Conservation (phyloP, 2,888 invertebrate species). For the Agrypnus murinus region DNA sequence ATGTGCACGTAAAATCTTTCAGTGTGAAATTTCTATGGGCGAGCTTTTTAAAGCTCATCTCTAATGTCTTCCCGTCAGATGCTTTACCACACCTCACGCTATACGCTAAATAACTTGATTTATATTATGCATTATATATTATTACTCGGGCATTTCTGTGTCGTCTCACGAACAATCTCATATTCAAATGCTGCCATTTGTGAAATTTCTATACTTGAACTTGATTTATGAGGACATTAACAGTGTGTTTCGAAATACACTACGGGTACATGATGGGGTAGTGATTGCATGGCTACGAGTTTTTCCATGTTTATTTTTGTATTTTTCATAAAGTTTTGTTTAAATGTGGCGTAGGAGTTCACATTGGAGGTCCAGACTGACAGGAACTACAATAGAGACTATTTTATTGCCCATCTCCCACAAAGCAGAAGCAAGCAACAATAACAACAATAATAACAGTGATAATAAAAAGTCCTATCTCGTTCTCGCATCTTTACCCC, state of each 20-base stretch:
- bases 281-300: constrained; percentile 19
- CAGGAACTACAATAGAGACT: constrained; percentile 62
- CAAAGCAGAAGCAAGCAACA: constrained; percentile 64
- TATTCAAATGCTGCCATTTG: constrained; percentile 62
- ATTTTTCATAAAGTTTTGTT: constrained; percentile 21
- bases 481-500: constrained; percentile 7
- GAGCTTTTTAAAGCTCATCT: constrained; percentile 18
- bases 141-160: constrained; percentile 60
- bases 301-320: neutral
- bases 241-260: constrained; percentile 15
- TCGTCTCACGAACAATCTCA: constrained; percentile 57
- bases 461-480: constrained; percentile 61
- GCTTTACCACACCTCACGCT: constrained; percentile 21
- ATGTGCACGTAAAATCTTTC: constrained; percentile 23
- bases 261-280: constrained; percentile 14
- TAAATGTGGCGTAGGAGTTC: constrained; percentile 38
- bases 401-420: constrained; percentile 61
- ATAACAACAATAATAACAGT: constrained; percentile 64
- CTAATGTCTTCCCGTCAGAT: constrained; percentile 13
- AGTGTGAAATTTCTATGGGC: neutral
- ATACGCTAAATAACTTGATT: constrained; percentile 57
- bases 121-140: constrained; percentile 63
- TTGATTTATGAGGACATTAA: constrained; percentile 56
- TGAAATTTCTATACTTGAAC: constrained; percentile 57
- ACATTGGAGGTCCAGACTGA: constrained; percentile 59